Conservation (phyloP, 2,888 invertebrate species). For the Polymixis lichenea region DNA sequence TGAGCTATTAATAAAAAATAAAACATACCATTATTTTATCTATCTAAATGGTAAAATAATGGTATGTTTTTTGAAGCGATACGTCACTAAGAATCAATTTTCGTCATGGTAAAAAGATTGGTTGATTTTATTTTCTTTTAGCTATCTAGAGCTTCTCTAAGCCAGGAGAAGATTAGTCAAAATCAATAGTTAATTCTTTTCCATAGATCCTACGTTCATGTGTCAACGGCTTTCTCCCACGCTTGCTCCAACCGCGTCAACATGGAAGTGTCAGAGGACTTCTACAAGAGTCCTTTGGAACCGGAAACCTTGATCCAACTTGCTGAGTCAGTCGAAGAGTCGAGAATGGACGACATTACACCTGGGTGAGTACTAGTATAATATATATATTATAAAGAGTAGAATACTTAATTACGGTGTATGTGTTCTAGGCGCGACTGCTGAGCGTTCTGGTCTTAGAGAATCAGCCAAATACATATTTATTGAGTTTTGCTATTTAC, state of each 20-base stretch:
- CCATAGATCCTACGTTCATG: conserved; percentile 28
- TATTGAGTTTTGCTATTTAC: neutral
- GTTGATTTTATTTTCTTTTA: neutral
- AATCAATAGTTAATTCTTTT: neutral
- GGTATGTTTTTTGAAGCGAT: too few species aligned
- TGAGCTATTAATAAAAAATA: too few species aligned
- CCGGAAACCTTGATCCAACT: conserved; percentile 27
- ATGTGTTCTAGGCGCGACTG: neutral
- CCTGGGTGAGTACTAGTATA: conserved; percentile 27
- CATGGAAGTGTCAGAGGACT: conserved; percentile 16
- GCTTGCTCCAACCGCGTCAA: neutral
- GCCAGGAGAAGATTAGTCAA: neutral
- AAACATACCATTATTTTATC: too few species aligned
- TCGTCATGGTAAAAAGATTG: too few species aligned
- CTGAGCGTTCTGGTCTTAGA: too few species aligned
- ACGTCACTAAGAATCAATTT: neutral
- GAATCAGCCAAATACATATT: neutral
- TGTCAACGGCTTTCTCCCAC: conserved; percentile 31
- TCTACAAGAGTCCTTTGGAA: conserved; percentile 13
- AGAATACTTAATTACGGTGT: neutral
- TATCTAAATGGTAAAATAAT: too few species aligned
- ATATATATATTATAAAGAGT: too few species aligned
- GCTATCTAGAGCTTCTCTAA: neutral
- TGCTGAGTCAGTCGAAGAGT: conserved; percentile 16
- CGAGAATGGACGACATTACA: conserved; percentile 13